Conservation (phyloP, 2,113 vertebrate genomes). For the Macroglossus sobrinus region DNA sequence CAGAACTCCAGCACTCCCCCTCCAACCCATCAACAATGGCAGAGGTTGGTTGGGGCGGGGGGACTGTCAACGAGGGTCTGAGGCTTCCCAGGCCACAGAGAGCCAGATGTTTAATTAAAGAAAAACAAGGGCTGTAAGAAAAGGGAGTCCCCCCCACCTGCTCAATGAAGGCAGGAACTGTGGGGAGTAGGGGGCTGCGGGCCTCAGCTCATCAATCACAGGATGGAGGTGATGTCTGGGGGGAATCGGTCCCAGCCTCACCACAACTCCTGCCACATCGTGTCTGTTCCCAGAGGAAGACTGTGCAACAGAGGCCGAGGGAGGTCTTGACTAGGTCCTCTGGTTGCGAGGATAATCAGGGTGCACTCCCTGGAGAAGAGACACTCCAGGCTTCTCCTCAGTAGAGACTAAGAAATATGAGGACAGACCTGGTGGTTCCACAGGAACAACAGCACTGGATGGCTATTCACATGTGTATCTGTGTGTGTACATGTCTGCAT, state of each 20-base stretch:
- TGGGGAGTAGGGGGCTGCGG: slow-evolving; percentile 20
- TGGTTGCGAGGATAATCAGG: background rate
- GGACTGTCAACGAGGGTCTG: slow-evolving; percentile 73
- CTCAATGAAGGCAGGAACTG: slow-evolving; percentile 58
- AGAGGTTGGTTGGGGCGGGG: slow-evolving; percentile 54
- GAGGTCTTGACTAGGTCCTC: background rate
- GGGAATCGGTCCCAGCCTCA: background rate
- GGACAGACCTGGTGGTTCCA: background rate
- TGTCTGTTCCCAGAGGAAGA: background rate
- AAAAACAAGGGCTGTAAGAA: slow-evolving; percentile 68
- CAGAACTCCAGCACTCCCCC: slow-evolving; percentile 44
- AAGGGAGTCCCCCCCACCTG: slow-evolving; percentile 71
- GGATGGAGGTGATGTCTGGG: slow-evolving; percentile 40
- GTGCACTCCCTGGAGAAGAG: background rate
- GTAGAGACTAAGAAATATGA: background rate
- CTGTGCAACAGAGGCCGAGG: background rate
- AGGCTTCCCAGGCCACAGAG: slow-evolving; percentile 76
- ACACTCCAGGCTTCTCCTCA: background rate
- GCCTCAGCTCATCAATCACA: slow-evolving; percentile 72
- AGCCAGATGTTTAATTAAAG: slow-evolving; percentile 83
- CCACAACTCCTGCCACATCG: background rate
- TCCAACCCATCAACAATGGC: slow-evolving; percentile 59
- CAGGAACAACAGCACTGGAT: background rate
- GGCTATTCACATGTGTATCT: rapidly evolving
- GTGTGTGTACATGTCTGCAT: background rate